phyloP scores from a whole-genome alignment of 2,888 invertebrate species.

The Himalopsyche kuldschensis region DNA sequence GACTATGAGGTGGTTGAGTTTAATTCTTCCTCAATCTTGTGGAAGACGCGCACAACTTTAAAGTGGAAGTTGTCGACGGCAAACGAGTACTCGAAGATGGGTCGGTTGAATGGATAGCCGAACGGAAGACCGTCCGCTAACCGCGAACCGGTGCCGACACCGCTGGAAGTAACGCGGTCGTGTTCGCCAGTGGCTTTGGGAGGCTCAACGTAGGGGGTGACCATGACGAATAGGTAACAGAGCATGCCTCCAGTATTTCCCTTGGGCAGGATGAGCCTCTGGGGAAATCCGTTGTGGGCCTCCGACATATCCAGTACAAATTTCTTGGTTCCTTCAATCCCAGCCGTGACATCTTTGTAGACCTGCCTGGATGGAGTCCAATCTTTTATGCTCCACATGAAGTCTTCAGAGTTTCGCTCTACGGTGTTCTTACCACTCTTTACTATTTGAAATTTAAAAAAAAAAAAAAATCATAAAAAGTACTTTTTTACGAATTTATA shows the following conservation, averaged over 20 bases:
- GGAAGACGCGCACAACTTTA: conserved; percentile 57
- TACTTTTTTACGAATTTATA: too few species aligned
- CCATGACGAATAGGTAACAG: conserved; percentile 63
- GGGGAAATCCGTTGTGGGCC: conserved; percentile 62
- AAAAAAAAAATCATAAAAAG: background rate
- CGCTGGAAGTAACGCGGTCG: conserved; percentile 57
- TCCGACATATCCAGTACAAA: conserved; percentile 54
- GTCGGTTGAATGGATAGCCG: conserved; percentile 62
- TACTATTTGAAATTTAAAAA: conserved; percentile 42
- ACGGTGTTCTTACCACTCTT: conserved; percentile 56
- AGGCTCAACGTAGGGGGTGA: conserved; percentile 54
- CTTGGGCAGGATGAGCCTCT: conserved; percentile 67
- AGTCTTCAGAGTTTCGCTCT: conserved; percentile 61
- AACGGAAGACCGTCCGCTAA: conserved; percentile 53
- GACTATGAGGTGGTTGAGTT: too few species aligned
- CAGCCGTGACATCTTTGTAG: conserved; percentile 54
- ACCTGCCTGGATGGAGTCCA: conserved; percentile 51
- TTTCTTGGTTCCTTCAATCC: conserved; percentile 52
- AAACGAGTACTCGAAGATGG: conserved; percentile 48
- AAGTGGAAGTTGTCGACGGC: conserved; percentile 54
- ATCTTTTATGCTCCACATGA: conserved; percentile 60
- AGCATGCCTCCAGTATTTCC: conserved; percentile 65
- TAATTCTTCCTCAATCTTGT: conserved; percentile 48
- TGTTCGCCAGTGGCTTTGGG: conserved; percentile 51
- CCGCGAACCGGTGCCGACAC: conserved; percentile 3